Conservation (phyloP, 2,113 vertebrate genomes). For the Sinosuthora webbiana region DNA sequence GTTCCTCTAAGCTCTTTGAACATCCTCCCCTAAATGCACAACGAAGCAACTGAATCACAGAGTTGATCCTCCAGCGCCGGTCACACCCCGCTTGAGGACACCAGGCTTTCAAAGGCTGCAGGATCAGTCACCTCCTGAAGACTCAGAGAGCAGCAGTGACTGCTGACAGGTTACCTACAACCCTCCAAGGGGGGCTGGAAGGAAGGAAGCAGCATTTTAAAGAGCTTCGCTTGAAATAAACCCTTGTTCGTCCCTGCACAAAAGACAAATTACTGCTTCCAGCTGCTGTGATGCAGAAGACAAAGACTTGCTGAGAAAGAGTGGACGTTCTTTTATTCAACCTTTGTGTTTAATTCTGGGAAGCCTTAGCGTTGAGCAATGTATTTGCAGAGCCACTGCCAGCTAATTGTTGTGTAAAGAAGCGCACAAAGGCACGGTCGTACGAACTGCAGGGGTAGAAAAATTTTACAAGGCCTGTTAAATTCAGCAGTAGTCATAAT, state of each 20-base stretch:
- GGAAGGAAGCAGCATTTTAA: neutral
- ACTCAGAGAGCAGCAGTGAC: neutral
- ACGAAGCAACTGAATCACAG: neutral
- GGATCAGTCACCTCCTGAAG: neutral
- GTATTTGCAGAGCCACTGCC: slow-evolving; percentile 15
- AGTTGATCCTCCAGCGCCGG: neutral
- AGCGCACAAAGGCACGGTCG: neutral
- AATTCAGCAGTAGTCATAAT: neutral
- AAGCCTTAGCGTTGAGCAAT: neutral
- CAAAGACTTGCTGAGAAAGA: neutral
- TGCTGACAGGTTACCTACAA: neutral
- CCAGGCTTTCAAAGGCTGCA: neutral
- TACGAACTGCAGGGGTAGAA: neutral
- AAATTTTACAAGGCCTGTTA: slow-evolving; percentile 16
- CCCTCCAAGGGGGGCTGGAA: neutral
- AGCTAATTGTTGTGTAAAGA: slow-evolving; percentile 39
- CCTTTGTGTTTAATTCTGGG: slow-evolving; percentile 42
- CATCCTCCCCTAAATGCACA: neutral
- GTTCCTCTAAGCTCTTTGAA: neutral
- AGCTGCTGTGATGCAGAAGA: neutral
- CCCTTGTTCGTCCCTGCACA: neutral
- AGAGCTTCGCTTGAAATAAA: neutral
- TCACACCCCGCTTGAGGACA: neutral
- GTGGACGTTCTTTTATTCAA: slow-evolving; percentile 13
- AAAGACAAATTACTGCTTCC: slow-evolving; percentile 19